These are phyloP conservation scores for Symphodus melops DNA, from an alignment of 2,113 vertebrate genomes.

Conservation along the genomic window DNA sequence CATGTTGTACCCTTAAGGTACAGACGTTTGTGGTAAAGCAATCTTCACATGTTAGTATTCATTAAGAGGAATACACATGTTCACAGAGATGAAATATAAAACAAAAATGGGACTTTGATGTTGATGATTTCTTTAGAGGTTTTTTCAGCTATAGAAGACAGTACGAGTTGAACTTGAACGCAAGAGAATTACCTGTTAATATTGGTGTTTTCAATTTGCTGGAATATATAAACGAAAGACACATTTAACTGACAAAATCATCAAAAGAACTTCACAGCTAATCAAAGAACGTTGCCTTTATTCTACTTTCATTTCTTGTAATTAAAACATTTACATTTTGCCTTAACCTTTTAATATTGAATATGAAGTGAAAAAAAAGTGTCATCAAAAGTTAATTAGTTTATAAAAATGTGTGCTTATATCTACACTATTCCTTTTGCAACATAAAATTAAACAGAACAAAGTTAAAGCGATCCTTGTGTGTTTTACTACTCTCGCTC, in stretches of 20 bases:
- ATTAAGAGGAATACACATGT: too few relatives aligned
- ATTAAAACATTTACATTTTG: too few relatives aligned
- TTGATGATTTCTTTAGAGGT: not conserved
- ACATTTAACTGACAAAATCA: not conserved
- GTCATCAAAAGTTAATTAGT: too few relatives aligned
- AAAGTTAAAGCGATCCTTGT: not conserved
- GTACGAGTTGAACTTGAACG: not conserved
- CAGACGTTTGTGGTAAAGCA: too few relatives aligned
- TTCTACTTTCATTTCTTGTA: too few relatives aligned
- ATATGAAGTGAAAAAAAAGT: too few relatives aligned
- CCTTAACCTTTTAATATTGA: too few relatives aligned
- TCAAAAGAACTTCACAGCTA: not conserved
- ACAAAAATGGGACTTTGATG: not conserved
- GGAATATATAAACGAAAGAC: not conserved
- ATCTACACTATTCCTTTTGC: not conserved
- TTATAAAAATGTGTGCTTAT: too few relatives aligned
- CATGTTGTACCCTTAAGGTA: too few relatives aligned
- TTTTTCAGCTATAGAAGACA: not conserved
- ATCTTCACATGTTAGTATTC: too few relatives aligned
- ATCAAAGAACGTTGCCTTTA: too few relatives aligned
- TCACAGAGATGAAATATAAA: not conserved
- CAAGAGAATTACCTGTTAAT: not conserved
- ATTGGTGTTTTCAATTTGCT: not conserved
- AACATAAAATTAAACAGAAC: constrained; percentile 8
- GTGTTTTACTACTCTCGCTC: not conserved